These are phyloP conservation scores for Synaphobranchus kaupii DNA, from an alignment of 2,797 vertebrate species.

Conservation along the genomic window DNA sequence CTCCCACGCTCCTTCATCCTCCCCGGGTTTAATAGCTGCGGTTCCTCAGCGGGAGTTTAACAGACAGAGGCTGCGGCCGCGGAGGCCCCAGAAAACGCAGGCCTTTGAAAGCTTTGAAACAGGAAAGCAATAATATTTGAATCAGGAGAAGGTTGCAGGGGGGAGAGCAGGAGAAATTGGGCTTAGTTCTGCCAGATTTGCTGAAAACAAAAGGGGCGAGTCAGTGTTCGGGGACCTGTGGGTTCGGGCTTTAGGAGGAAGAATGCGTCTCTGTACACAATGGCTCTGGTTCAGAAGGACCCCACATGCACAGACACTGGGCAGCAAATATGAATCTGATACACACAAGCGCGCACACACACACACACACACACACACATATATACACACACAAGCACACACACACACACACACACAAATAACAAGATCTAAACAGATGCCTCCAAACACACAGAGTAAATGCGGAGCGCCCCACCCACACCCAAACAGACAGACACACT, in stretches of 20 bases:
- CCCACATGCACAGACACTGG: constrained; percentile 22
- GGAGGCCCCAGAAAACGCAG: neutral
- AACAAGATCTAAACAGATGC: neutral
- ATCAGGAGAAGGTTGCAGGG: constrained; percentile 26
- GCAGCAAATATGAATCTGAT: neutral
- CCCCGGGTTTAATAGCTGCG: constrained; percentile 30
- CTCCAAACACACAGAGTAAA: neutral
- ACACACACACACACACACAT: constrained; percentile 19
- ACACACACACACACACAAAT: constrained; percentile 14
- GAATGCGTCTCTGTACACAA: constrained; percentile 23
- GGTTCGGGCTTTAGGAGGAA: constrained; percentile 35
- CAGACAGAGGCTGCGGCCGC: constrained; percentile 18
- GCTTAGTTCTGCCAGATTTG: constrained; percentile 39
- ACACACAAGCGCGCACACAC: neutral
- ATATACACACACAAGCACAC: constrained; percentile 3
- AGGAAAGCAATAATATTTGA: constrained; percentile 37
- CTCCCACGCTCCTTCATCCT: constrained; percentile 43
- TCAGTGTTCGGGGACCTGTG: constrained; percentile 36
- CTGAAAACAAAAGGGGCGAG: constrained; percentile 37
- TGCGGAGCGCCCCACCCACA: constrained; percentile 42
- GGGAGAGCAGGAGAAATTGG: constrained; percentile 16
- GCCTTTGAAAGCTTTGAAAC: constrained; percentile 27
- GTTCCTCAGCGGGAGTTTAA: constrained; percentile 29
- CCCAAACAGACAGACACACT: constrained; percentile 34
- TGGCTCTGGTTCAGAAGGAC: constrained; percentile 31